Evolutionary conservation across 2,113 vertebrate genomes (phyloP), one percentile per base, ranked within the genome.

Genomic region (Murina feae): DNA sequence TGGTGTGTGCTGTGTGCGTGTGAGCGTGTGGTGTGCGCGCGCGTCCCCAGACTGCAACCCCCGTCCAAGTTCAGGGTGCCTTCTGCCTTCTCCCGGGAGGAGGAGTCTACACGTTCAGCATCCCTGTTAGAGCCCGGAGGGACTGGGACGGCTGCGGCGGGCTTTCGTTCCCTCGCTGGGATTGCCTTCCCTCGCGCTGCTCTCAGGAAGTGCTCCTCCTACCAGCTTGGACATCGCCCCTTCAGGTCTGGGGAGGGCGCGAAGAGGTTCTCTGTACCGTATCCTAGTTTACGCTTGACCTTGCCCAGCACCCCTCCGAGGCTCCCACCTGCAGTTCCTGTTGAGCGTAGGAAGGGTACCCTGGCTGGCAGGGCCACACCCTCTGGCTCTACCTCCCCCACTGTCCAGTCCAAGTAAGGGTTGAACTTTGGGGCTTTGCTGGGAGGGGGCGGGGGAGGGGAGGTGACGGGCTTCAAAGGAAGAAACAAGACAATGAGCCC

Each of bases 391-490:
- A 91, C 95, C 88, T 94, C 90, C 96, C 91, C 96, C 93, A 88
- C 72, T 60, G 74, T 82, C 91, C 95, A 93, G 74, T 86, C 91
- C 53, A 32, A 63, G 90, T 85, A 28, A 42, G 68, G 78, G 68
- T 82, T 93, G 95, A 94, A 96, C 90, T 96, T 93, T 92, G 86
- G 96, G 96, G 95, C 95, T 97, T 94, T 95, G 85, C 94, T 83
- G 92, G 47, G 71, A 95, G 69, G 95, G 87, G 95, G 17, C 10
- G 30, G 74, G 44, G 44, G 68, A 30, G 60, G 5, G 74, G 69
- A 96, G 69, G 94, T 88, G 88, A 93, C 74, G 9, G 75, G 87
- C 94, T 93, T 97, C 87, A 93, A 86, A 97, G 79, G 83, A 86
- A 97, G 93, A 95, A 76, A 88, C 89, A 82, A 95, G 96, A 97